These are phyloP conservation scores for Quadroppia sp. DNA, from an alignment of 2,888 invertebrate genomes.

Conservation along the genomic window DNA sequence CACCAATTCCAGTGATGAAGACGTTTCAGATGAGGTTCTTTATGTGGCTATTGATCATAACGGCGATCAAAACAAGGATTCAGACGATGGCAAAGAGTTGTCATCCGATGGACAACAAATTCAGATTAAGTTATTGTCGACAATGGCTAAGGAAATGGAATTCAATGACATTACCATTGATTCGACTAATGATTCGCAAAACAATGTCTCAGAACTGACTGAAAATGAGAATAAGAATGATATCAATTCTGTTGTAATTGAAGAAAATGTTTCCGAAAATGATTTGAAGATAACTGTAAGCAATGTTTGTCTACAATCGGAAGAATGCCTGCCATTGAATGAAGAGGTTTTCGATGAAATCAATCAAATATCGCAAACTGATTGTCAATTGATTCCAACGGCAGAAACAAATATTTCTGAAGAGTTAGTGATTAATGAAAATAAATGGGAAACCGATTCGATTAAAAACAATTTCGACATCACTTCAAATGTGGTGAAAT, in stretches of 20 bases:
- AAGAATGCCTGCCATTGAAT: neutral
- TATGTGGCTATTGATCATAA: neutral
- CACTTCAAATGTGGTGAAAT: neutral
- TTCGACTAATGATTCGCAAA: neutral
- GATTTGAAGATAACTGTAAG: no score
- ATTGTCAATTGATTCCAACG: neutral
- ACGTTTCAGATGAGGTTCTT: neutral
- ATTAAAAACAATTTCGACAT: slow-evolving; percentile 14
- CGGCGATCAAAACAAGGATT: neutral
- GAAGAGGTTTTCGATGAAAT: neutral
- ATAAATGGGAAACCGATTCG: slow-evolving; percentile 4
- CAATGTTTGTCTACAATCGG: neutral
- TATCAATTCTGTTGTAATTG: neutral
- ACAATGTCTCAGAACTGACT: neutral
- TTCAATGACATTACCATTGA: neutral
- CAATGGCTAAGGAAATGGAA: neutral
- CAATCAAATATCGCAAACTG: neutral
- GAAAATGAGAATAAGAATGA: neutral
- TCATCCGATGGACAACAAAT: neutral
- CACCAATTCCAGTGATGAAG: slow-evolving; percentile 10
- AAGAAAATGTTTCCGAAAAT: neutral
- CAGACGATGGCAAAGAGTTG: neutral
- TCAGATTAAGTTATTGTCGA: neutral
- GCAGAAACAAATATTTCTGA: neutral
- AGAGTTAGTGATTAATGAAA: neutral